Conservation (phyloP, 2,888 invertebrate genomes). For the Pammene fasciana region DNA sequence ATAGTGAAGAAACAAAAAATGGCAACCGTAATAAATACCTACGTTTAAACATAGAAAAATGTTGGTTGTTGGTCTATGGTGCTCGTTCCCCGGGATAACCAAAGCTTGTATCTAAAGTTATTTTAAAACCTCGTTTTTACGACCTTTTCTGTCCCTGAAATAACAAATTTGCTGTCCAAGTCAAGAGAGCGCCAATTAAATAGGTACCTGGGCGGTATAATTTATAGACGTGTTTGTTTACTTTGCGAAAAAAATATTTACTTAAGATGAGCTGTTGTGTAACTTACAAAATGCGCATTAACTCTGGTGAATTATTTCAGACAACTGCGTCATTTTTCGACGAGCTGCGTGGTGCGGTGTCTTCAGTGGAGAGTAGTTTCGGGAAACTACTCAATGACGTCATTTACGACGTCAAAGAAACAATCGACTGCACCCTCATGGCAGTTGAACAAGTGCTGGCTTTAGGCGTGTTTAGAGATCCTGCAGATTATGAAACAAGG, state of each 20-base stretch:
- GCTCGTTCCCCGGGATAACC: too few species aligned
- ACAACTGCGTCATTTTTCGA: slow-evolving; percentile 62
- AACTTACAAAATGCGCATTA: background rate
- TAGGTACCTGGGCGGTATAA: too few species aligned
- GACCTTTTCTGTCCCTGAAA: too few species aligned
- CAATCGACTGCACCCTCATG: slow-evolving; percentile 68
- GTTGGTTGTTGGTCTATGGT: too few species aligned
- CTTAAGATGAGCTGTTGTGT: background rate
- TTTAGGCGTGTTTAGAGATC: slow-evolving; percentile 48
- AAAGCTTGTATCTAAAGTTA: too few species aligned
- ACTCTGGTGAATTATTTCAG: slow-evolving; percentile 56
- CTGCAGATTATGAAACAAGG: slow-evolving; percentile 49
- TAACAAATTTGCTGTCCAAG: too few species aligned
- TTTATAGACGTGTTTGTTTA: too few species aligned
- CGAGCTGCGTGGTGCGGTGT: slow-evolving; percentile 60
- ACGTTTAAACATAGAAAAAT: too few species aligned
- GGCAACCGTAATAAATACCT: too few species aligned
- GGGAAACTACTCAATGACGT: slow-evolving; percentile 67
- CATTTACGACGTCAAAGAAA: slow-evolving; percentile 65
- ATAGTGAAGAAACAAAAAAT: too few species aligned
- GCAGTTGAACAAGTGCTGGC: slow-evolving; percentile 65
- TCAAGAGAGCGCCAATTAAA: too few species aligned
- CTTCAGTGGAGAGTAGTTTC: slow-evolving; percentile 62
- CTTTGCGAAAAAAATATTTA: background rate
- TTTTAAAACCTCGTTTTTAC: too few species aligned